Percentiles rank a stretch among this genome's conserved stretches.
Evolutionary conservation across 2,888 invertebrate genomes (phyloP).

Genomic region (Nymphalis urticae): DNA sequence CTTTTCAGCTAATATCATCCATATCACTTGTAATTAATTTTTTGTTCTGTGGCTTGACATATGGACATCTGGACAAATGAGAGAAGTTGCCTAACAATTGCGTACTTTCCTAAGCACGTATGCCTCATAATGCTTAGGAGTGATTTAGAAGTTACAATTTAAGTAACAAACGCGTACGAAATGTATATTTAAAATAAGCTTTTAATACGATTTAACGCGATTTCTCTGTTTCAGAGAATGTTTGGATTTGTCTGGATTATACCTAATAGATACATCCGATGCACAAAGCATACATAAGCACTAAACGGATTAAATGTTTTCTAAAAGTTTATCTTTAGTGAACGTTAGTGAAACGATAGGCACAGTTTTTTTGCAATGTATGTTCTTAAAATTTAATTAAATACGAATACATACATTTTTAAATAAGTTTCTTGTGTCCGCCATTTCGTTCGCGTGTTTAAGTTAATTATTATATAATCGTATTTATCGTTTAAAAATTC

Average conservation of each 20-base stretch:
- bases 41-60: not conserved
- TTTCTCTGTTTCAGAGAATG: constrained; percentile 4
- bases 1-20: too few species aligned
- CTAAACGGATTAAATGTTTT: not conserved
- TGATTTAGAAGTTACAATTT: constrained; percentile 5
- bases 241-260: constrained; percentile 9
- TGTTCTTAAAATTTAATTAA: too few species aligned
- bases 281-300: not conserved
- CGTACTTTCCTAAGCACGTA: constrained; percentile 15
- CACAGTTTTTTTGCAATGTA: not conserved
- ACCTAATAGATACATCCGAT: not conserved
- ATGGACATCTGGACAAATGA: constrained; percentile 15
- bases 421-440: too few species aligned
- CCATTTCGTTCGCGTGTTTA: too few species aligned
- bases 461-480: too few species aligned
- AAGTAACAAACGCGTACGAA: not conserved
- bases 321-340: not conserved
- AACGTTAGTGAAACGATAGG: not conserved
- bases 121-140: constrained; percentile 5
- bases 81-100: constrained; percentile 14
- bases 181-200: not conserved
- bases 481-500: too few species aligned
- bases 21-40: constrained; percentile 1
- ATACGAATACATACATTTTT: too few species aligned
- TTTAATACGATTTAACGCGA: not conserved